phyloP scores from a whole-genome alignment of 2,113 vertebrate species.

The Tyto alba region DNA sequence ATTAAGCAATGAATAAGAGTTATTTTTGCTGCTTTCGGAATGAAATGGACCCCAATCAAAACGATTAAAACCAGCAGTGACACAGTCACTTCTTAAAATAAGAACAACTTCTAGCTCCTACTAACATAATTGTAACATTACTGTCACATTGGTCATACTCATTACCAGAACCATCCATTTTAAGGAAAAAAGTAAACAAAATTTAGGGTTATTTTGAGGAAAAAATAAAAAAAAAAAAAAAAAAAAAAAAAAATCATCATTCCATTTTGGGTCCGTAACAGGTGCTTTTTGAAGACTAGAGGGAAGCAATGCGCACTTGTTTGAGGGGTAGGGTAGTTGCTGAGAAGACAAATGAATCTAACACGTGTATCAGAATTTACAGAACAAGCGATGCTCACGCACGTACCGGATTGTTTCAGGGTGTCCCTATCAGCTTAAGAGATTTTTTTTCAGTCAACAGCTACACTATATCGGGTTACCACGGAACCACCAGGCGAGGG shows the following conservation, averaged over 20 bases:
- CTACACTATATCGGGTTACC: background rate
- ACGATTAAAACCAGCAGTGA: background rate
- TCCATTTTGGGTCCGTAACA: background rate
- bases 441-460: background rate
- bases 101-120: background rate
- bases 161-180: background rate
- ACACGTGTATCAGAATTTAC: background rate
- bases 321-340: background rate
- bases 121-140: background rate
- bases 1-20: background rate
- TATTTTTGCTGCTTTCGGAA: background rate
- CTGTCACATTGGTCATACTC: background rate
- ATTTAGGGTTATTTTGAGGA: background rate
- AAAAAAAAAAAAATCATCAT: background rate
- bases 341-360: background rate
- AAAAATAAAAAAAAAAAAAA: no score
- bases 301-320: background rate
- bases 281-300: background rate
- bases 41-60: background rate
- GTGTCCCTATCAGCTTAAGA: background rate
- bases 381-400: background rate
- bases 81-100: background rate
- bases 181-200: background rate
- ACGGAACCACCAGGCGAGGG: background rate
- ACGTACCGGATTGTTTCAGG: background rate